Conservation (phyloP, 2,113 vertebrate species). For the Syngnathoides biaculeatus region DNA sequence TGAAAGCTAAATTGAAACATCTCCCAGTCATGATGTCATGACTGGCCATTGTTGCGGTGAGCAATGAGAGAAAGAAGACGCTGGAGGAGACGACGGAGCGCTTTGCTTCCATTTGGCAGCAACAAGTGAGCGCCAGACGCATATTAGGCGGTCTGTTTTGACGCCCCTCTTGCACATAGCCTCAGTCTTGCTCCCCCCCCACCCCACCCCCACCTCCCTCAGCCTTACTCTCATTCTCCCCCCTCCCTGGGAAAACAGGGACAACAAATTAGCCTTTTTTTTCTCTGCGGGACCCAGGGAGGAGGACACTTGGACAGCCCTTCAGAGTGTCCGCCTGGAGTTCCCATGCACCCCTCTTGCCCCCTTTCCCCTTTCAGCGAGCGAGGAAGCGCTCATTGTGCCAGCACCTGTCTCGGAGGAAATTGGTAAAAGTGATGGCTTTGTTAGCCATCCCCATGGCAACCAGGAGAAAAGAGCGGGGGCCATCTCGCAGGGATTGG, state of each 20-base stretch:
- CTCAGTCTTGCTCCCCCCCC: constrained; percentile 15
- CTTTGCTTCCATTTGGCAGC: constrained; percentile 60
- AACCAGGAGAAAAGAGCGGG: constrained; percentile 72
- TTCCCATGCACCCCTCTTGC: constrained; percentile 83
- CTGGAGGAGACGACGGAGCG: constrained; percentile 43
- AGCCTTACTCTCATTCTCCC: constrained; percentile 40
- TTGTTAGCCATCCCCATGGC: constrained; percentile 76
- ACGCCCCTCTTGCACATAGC: constrained; percentile 52
- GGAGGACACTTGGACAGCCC: constrained; percentile 81
- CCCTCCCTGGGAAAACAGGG: constrained; percentile 83
- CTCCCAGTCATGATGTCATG: constrained; percentile 65
- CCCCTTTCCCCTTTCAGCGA: constrained; percentile 77
- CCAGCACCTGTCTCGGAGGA: constrained; percentile 84
- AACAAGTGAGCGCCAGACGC: constrained; percentile 56
- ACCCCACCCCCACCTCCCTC: constrained; percentile 22
- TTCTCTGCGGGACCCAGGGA: constrained; percentile 73
- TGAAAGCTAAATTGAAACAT: constrained; percentile 69
- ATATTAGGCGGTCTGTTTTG: constrained; percentile 71
- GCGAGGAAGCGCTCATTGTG: constrained; percentile 80
- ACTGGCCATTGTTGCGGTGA: constrained; percentile 49
- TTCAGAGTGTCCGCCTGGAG: constrained; percentile 77
- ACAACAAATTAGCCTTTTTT: constrained; percentile 85
- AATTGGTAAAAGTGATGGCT: constrained; percentile 85
- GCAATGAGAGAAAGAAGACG: constrained; percentile 50
- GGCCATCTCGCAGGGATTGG: constrained; percentile 52